Percentiles rank a stretch among this genome's conserved stretches.
Evolutionary conservation across 2,113 vertebrate species (phyloP).

Genomic region (Furnarius figulus): DNA sequence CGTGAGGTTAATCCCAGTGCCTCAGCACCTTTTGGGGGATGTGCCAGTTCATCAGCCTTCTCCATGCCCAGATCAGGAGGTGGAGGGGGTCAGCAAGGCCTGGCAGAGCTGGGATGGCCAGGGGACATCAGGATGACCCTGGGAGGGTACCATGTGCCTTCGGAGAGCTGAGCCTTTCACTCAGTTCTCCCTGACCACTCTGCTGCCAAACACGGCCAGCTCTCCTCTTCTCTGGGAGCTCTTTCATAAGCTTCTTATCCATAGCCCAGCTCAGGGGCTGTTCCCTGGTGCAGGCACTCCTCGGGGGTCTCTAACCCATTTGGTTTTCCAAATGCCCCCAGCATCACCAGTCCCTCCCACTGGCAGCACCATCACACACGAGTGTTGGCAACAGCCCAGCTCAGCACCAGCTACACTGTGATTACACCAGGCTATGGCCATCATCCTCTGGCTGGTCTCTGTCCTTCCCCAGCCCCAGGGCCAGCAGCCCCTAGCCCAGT

Average conservation of each 20-base stretch:
- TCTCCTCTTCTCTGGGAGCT: background rate
- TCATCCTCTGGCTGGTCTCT: accelerated
- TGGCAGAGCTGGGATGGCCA: accelerated
- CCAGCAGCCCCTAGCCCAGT: background rate
- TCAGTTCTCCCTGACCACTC: background rate
- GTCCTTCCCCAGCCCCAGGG: background rate
- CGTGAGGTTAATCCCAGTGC: too few species aligned
- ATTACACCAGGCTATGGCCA: background rate
- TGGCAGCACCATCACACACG: accelerated
- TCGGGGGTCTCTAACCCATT: accelerated
- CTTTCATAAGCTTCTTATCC: background rate
- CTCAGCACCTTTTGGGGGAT: background rate
- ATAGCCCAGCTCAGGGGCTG: background rate
- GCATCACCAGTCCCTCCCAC: background rate
- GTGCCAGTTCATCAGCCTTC: background rate
- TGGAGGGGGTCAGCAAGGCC: background rate
- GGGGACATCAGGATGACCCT: accelerated
- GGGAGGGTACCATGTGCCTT: background rate
- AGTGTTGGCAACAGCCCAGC: background rate
- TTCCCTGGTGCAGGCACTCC: background rate
- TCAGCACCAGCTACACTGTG: accelerated
- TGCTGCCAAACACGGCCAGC: accelerated
- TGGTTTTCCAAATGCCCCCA: background rate
- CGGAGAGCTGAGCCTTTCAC: background rate
- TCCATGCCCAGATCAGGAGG: background rate